Evolutionary conservation across 92 coral and sea anemone species (phyloP).

Genomic region (Virgularia gustaviana): DNA sequence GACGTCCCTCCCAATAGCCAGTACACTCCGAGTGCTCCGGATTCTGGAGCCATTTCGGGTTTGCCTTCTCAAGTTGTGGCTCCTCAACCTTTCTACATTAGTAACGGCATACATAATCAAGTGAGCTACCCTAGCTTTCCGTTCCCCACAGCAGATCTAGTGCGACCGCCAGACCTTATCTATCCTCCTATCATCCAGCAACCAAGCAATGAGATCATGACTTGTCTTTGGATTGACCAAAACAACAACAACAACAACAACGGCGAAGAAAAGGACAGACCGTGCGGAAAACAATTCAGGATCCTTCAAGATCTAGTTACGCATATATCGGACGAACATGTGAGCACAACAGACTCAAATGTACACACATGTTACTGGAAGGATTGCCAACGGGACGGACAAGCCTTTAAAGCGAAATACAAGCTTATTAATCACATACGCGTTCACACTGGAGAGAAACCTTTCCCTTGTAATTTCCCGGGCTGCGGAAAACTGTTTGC

Average conservation of each 20-base stretch:
- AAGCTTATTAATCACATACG: constrained; percentile 96
- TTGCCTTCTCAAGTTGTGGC: neutral
- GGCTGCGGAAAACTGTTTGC: constrained; percentile 99
- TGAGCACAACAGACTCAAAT: constrained; percentile 82
- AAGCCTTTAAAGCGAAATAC: constrained; percentile 96
- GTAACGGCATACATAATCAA: neutral
- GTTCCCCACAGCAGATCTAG: neutral
- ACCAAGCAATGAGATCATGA: constrained; percentile 87
- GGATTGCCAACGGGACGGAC: constrained; percentile 86
- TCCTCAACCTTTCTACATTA: constrained; percentile 13
- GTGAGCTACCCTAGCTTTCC: neutral
- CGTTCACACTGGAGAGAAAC: constrained; percentile 97
- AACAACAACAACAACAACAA: constrained; percentile 75
- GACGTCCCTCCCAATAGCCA: constrained; percentile 14
- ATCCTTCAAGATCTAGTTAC: constrained; percentile 90
- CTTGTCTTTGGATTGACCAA: constrained; percentile 98
- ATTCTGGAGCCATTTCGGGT: constrained; percentile 1
- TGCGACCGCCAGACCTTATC: too few species aligned
- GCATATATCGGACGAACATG: constrained; percentile 98
- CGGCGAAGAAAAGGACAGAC: constrained; percentile 77
- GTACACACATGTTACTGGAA: constrained; percentile 96
- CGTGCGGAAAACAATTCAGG: constrained; percentile 94
- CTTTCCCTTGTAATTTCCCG: constrained; percentile 92
- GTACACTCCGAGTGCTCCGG: neutral
- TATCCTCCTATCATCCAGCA: constrained; percentile 70